Percentiles rank a stretch among this genome's conserved stretches.
phyloP scores from a whole-genome alignment of 2,113 vertebrate species.

The Chroicocephalus ridibundus region DNA sequence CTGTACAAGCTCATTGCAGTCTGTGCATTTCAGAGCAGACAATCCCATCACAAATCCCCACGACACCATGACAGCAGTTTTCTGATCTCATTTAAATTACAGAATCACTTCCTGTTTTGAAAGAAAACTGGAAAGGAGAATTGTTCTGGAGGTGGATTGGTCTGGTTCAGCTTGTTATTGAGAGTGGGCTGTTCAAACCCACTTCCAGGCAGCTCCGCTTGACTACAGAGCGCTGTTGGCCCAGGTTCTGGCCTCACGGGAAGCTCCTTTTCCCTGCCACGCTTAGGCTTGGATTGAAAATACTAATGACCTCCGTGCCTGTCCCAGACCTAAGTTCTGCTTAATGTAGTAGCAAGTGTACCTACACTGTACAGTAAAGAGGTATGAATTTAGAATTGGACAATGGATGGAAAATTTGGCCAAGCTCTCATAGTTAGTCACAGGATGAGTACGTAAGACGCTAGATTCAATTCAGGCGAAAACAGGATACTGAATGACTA shows the following conservation, averaged over 20 bases:
- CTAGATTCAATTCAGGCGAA: constrained; percentile 23
- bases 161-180: constrained; percentile 30
- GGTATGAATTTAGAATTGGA: not conserved
- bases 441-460: not conserved
- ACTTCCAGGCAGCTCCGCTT: not conserved
- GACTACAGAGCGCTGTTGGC: not conserved
- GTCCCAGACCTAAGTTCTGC: not conserved
- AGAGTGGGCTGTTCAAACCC: constrained; percentile 14
- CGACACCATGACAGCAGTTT: not conserved
- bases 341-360: not conserved
- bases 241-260: not conserved
- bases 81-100: not conserved
- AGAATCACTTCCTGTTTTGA: constrained; percentile 21
- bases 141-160: constrained; percentile 20
- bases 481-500: constrained; percentile 46
- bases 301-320: not conserved
- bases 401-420: not conserved
- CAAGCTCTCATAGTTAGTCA: constrained; percentile 18
- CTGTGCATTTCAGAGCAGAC: not conserved
- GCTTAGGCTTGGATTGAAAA: not conserved
- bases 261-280: not conserved
- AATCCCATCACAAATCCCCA: not conserved
- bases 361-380: not conserved
- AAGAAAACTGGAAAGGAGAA: not conserved
- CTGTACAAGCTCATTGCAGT: not conserved